Percentiles rank a stretch among this genome's conserved stretches.
Conservation (phyloP, 2,888 invertebrate species). For the Listrodromus nycthemerus region DNA sequence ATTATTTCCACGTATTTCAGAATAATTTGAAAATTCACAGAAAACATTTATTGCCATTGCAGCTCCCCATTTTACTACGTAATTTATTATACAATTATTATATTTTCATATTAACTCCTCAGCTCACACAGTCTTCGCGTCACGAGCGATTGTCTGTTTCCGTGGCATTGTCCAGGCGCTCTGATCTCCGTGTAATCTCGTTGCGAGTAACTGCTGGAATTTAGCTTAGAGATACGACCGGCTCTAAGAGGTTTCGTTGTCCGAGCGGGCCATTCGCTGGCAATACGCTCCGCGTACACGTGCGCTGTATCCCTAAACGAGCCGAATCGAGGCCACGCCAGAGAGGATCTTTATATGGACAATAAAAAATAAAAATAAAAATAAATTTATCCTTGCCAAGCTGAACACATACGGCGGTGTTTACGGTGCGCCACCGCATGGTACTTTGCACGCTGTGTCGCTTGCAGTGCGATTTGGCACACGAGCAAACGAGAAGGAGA, state of each 20-base stretch:
- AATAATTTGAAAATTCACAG: too few relatives aligned
- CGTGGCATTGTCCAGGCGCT: not conserved
- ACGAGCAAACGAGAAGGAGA: conserved; percentile 22
- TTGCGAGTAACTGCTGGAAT: not conserved
- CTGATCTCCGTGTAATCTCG: conserved; percentile 8
- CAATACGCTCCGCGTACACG: conserved; percentile 33
- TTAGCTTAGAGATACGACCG: not conserved
- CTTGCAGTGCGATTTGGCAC: conserved; percentile 11
- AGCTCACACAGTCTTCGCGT: not conserved
- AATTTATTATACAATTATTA: too few relatives aligned
- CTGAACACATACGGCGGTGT: not conserved
- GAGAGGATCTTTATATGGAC: conserved; percentile 31
- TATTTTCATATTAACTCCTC: too few relatives aligned
- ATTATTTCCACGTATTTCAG: too few relatives aligned
- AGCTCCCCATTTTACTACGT: too few relatives aligned
- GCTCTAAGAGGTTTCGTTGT: conserved; percentile 12
- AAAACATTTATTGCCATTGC: too few relatives aligned
- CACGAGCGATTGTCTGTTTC: not conserved
- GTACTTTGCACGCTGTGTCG: conserved; percentile 26
- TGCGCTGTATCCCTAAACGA: conserved; percentile 50
- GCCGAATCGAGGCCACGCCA: conserved; percentile 39
- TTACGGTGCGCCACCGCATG: not conserved
- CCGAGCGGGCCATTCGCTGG: not conserved
- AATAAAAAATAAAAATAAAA: not conserved
- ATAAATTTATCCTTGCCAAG: conserved; percentile 44